These are phyloP conservation scores for Pristiophorus japonicus DNA, from an alignment of 2,113 vertebrate genomes.

Conservation along the genomic window DNA sequence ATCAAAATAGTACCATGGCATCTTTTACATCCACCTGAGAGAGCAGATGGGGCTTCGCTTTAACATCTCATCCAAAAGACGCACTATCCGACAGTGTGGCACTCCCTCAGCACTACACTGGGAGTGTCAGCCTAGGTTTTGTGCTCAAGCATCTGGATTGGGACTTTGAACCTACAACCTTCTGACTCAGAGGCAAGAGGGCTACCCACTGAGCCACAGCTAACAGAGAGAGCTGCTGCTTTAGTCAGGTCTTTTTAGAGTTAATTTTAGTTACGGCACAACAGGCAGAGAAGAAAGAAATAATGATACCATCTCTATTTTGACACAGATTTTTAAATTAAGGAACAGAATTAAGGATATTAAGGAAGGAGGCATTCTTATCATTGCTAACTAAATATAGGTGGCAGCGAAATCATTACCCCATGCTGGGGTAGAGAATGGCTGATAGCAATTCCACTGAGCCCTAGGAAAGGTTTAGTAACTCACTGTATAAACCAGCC, in stretches of 20 bases:
- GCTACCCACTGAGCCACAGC: too few species aligned
- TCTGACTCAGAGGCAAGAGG: neutral
- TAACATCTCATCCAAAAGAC: neutral
- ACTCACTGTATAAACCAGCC: neutral
- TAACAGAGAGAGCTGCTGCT: neutral
- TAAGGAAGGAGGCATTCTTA: neutral
- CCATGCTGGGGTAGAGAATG: neutral
- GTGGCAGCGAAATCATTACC: neutral
- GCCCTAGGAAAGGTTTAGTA: neutral
- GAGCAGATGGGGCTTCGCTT: neutral
- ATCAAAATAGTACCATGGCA: neutral
- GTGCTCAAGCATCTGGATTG: neutral
- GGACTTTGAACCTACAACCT: too few species aligned
- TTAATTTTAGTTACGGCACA: neutral
- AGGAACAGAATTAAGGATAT: slow-evolving; percentile 8
- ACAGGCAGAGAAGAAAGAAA: neutral
- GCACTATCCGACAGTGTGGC: too few species aligned
- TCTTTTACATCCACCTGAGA: neutral
- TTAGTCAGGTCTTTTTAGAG: neutral
- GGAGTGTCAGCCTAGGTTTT: neutral
- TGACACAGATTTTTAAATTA: neutral
- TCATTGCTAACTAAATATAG: neutral
- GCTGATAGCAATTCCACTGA: neutral
- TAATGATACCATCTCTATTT: neutral
- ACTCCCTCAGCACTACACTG: neutral